Evolutionary conservation across 2,888 invertebrate genomes (phyloP), one percentile per base, ranked within the genome.

Genomic region (Hyalella azteca): DNA sequence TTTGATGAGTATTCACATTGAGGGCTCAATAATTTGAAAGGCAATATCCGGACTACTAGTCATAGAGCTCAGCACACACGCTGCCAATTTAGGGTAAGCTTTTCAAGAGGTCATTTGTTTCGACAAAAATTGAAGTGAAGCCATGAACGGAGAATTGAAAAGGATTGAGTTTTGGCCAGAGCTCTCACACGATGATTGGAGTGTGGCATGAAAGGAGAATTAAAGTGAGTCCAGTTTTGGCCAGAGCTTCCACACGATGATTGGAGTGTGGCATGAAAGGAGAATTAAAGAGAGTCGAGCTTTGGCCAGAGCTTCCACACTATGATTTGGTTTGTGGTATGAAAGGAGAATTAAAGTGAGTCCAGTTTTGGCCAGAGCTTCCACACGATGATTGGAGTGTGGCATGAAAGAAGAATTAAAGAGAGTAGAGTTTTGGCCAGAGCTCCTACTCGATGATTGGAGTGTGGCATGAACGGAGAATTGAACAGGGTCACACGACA

Each of bases 51-150:
- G 66, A n/a, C 66, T 36, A 32, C 15, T n/a, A 36, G 66, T 36
- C 66, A 36, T 36, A 66, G 66, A 66, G 66, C 66, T 66, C 36
- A n/a, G 66, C 66, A 66, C 32, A 66, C 66, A 66, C 36, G 19
- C 66, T 66, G 66, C 39, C 66, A 66, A 66, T 66, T 66, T 66
- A 66, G 19, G 36, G 66, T 29, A 66, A 66, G 66, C 66, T 66
- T 66, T 66, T 66, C 66, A 66, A 66, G 66, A 66, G 66, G 66
- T 66, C 66, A 66, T 66, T 66, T 66, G 66, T 66, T 66, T 66
- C 66, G 36, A 66, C 66, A 66, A 36, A 66, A 66, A 66, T 66
- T 66, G 66, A 66, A 66, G 66, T 66, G 66, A 66, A 66, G 66
- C 66, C 29, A 66, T 66, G 66, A 66, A 66, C 66, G 22, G 29